Evolutionary conservation across 2,888 invertebrate genomes (phyloP).

Genomic region (Molanna angustata): DNA sequence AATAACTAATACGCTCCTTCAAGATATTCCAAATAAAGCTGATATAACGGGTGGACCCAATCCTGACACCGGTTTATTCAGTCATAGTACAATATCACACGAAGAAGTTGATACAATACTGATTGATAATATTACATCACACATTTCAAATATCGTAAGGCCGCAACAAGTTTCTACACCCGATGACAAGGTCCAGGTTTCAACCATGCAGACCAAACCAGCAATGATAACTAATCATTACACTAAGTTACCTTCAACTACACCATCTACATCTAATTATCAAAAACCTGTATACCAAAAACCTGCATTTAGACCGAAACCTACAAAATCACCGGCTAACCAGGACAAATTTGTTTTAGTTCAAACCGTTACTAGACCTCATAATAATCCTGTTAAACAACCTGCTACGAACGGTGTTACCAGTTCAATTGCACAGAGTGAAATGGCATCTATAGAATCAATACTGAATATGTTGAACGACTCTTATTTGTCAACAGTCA

Average conservation of each 20-base stretch:
- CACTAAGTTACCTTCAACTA: constrained; percentile 39
- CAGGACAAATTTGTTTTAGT: constrained; percentile 56
- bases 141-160: constrained; percentile 52
- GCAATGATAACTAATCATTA: constrained; percentile 41
- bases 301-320: constrained; percentile 58
- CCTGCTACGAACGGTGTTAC: constrained; percentile 35
- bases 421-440: constrained; percentile 42
- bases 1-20: constrained; percentile 41
- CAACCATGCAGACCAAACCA: constrained; percentile 52
- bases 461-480: constrained; percentile 65
- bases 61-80: constrained; percentile 40
- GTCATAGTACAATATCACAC: constrained; percentile 59
- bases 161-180: constrained; percentile 51
- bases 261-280: constrained; percentile 43
- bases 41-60: constrained; percentile 43
- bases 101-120: constrained; percentile 63
- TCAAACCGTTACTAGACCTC: constrained; percentile 54
- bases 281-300: constrained; percentile 40
- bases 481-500: constrained; percentile 39
- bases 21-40: constrained; percentile 13
- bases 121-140: constrained; percentile 56
- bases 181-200: constrained; percentile 44
- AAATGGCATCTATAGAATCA: constrained; percentile 56
- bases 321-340: constrained; percentile 39
- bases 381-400: constrained; percentile 28